Conservation (phyloP, 2,797 vertebrate species). For the Mormyrops boulengeri region DNA sequence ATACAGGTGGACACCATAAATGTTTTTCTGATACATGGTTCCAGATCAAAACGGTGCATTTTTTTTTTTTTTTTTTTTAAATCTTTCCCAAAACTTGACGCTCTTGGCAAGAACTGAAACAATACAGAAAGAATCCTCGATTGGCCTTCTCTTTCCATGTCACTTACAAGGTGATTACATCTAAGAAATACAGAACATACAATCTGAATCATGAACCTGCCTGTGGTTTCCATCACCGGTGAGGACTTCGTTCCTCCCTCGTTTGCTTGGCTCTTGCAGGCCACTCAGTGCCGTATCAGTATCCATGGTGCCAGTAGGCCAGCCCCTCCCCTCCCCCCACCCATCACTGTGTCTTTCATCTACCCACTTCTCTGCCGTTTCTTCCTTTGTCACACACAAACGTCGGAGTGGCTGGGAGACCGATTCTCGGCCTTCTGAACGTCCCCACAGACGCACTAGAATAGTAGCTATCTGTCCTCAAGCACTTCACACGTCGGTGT, state of each 20-base stretch:
- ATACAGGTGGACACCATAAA: conserved; percentile 18
- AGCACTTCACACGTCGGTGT: background rate
- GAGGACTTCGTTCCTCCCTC: background rate
- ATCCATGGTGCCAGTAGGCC: background rate
- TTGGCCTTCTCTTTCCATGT: background rate
- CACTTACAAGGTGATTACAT: background rate
- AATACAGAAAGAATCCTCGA: background rate
- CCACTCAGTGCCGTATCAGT: background rate
- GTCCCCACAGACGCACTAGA: conserved; percentile 7
- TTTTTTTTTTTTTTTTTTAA: background rate
- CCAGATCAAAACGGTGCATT: background rate
- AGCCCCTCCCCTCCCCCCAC: background rate
- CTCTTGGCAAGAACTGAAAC: conserved; percentile 9
- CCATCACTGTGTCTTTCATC: conserved; percentile 20
- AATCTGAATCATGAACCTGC: background rate
- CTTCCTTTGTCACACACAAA: background rate
- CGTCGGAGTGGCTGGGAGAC: background rate
- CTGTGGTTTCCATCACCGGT: background rate
- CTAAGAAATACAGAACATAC: background rate
- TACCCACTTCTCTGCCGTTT: background rate
- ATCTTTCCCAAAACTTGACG: background rate
- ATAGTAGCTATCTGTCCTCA: background rate
- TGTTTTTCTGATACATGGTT: background rate
- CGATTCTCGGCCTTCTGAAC: background rate
- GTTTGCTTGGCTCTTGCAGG: background rate